Base-by-base conservation (phyloP, 2,888 invertebrate genomes). In the Phania funesta region DNA sequence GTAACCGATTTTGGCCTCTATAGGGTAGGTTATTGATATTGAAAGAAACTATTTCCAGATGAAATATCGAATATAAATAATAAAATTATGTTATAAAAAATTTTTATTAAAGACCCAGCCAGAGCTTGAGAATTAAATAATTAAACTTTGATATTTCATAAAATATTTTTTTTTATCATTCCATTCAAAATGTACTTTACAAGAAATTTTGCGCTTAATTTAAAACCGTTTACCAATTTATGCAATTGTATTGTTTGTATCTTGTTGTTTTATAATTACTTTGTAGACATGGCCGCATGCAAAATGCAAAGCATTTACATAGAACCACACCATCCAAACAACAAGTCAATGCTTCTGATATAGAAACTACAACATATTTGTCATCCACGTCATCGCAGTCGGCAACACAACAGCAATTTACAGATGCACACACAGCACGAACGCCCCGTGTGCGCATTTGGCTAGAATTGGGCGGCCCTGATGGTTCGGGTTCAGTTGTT, bases 361-460 rank as follows among this genome's bases (percentile, higher is more conserved):
- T 64, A 67, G 83, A 60, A 58, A 83, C n/a, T n/a, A n/a, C 46
- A 20, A 64, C 77, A 38, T 38, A 78, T 50, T 50, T 44, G 7
- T 29, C 70, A 60, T 18, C 60, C 13, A 18, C 60, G 41, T 6
- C 38, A n/a, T 35, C 70, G 9, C n/a, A 38, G 8, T n/a, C 58
- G 18, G 3, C 46, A 20, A 20, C 26, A 41, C 54, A 26, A 7
- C 32, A 50, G 11, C 71, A 67, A 38, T 70, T 64, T 56, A 46
- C 26, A 24, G 54, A 38, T 67, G 48, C 41, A n/a, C 67, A 79
- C 26, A 54, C 86, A 50, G 56, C 86, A 26, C 76, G 86, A 18
- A 89, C 90, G 86, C 92, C 92, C 60, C 92, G 93, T 4, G 94
- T 95, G 0, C 92, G 94, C 62, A 94, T 95, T 48, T 95, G 95